Conservation (phyloP, 2,888 invertebrate species). For the Drosophila hamatofila region DNA sequence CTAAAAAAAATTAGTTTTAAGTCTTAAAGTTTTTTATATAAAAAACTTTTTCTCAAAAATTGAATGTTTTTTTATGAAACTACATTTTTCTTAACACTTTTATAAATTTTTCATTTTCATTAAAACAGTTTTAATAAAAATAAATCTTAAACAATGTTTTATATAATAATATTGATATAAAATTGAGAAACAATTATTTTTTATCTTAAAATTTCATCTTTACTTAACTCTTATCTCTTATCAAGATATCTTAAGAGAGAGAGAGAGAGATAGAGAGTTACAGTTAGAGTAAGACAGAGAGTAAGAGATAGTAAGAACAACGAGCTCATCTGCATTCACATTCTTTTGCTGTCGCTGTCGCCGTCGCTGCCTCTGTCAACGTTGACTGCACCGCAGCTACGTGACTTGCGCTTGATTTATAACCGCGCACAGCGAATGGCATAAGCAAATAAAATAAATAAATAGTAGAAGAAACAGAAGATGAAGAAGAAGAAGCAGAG, state of each 20-base stretch:
- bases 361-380: background rate
- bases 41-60: too few species aligned
- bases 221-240: background rate
- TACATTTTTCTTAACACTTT: too few species aligned
- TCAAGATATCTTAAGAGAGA: background rate
- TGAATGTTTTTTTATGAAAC: too few species aligned
- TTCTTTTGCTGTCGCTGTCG: background rate
- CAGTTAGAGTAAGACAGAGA: background rate
- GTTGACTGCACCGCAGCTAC: constrained; percentile 42
- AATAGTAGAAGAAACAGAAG: background rate
- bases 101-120: too few species aligned
- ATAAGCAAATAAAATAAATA: constrained; percentile 51
- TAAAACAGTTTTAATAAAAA: too few species aligned
- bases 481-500: background rate
- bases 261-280: background rate
- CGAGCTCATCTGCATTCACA: background rate
- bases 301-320: background rate
- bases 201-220: background rate
- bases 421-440: constrained; percentile 58
- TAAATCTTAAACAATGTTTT: background rate
- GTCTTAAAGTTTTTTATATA: too few species aligned
- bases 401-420: constrained; percentile 71
- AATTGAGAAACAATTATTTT: too few species aligned
- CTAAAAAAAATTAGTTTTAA: too few species aligned
- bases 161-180: background rate